These are phyloP conservation scores for Octonoba sinensis DNA, from an alignment of 2,888 invertebrate genomes.

Conservation along the genomic window DNA sequence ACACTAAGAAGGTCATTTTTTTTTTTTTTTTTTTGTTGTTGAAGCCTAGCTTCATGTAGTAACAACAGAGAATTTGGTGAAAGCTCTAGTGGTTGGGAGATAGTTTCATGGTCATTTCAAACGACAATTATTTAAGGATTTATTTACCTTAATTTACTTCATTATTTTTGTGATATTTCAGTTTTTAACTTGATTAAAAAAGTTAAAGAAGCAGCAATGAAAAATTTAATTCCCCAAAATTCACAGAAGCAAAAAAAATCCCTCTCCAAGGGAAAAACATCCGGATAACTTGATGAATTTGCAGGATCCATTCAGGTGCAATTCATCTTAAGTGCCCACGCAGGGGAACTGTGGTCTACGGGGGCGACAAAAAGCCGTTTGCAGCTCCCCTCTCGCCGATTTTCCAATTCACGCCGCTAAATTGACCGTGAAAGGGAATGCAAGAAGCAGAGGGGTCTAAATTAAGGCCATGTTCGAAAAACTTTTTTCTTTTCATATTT, in stretches of 20 bases:
- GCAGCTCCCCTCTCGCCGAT: slow-evolving; percentile 31
- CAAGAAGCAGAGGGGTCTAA: slow-evolving; percentile 40
- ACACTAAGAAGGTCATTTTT: too few relatives aligned
- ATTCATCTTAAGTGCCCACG: slow-evolving; percentile 58
- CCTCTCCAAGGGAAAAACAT: slow-evolving; percentile 16
- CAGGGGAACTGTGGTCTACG: slow-evolving; percentile 35
- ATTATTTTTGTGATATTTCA: too few relatives aligned
- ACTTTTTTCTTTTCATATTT: background rate
- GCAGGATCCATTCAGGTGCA: slow-evolving; percentile 39
- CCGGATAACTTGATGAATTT: slow-evolving; percentile 36
- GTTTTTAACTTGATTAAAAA: too few relatives aligned
- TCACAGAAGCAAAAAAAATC: background rate
- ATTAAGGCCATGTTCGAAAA: slow-evolving; percentile 37
- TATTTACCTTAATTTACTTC: too few relatives aligned
- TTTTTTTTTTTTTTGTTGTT: too few relatives aligned
- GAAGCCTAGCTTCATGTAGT: too few relatives aligned
- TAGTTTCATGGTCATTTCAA: too few relatives aligned
- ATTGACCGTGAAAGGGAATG: slow-evolving; percentile 61
- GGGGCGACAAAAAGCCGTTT: slow-evolving; percentile 40
- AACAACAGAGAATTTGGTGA: too few relatives aligned
- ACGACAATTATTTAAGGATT: too few relatives aligned
- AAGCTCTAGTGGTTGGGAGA: too few relatives aligned
- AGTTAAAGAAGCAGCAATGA: too few relatives aligned
- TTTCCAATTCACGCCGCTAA: slow-evolving; percentile 60
- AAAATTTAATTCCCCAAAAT: too few relatives aligned